Evolutionary conservation across 2,113 vertebrate genomes (phyloP), one percentile per base, ranked within the genome.

Genomic region (Megaceryle torquata): DNA sequence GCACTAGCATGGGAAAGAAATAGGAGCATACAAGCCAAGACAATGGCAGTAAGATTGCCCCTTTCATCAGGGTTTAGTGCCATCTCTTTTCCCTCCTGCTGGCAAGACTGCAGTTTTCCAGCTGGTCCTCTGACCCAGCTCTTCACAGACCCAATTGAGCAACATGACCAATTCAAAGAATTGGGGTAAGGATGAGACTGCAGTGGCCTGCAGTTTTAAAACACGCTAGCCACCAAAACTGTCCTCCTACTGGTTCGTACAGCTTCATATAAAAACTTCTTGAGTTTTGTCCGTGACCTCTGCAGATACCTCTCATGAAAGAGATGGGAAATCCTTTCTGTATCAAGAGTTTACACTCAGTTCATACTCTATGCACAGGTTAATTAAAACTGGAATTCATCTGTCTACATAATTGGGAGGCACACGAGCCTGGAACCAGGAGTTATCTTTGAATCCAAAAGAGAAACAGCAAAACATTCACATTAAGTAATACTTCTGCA

Each of bases 361-460:
- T 60, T 88, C 26, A 88, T 53, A 80, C 33, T 75, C 69, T 43
- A 9, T 5, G 9, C 46, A 79, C 13, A 92, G 20, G 33, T 82
- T 74, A 91, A 78, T 92, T 86, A 95, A 90, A 96, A 91, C 5
- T 74, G 6, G 82, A 84, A 89, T 64, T 83, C 33, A 81, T 82
- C 43, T 75, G 14, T 60, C 82, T 75, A 6, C 37, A 18, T 88
- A 88, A 90, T 69, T 77, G 89, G 89, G 25, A 94, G 41, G 51
- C 71, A 86, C 28, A 75, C 43, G 20, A 94, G 64, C 72, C 26
- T 93, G 60, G 72, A 94, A 92, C 22, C 26, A 90, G 64, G 15
- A 93, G 37, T 68, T 81, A 67, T 33, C 48, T 90, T 96, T 43
- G 31, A 48, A 90, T 81, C 68, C 91, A 81, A 70, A 82, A 70